A percentile compares a stretch with the other conserved stretches of the same genome.
Conservation (phyloP, 1,140 invertebrate species). For the Drosophila simulans region DNA sequence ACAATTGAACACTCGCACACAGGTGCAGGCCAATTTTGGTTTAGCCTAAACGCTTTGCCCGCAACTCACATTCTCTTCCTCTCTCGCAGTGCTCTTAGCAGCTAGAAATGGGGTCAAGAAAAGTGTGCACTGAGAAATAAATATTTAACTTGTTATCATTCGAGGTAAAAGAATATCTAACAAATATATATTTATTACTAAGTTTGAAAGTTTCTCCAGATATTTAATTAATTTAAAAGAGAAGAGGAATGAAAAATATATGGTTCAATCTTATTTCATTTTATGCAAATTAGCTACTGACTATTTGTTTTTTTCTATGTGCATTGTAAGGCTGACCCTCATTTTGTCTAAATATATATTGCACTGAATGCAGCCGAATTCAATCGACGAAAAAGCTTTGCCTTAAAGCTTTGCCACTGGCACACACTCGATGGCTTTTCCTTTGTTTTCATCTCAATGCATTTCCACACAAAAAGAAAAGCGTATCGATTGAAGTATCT, state of each 20-base stretch:
- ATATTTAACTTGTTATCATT: background rate
- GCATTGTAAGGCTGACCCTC: conserved; percentile 5
- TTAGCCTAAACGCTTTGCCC: conserved; percentile 16
- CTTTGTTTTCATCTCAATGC: conserved; percentile 9
- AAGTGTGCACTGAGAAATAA: conserved; percentile 15
- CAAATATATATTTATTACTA: no score
- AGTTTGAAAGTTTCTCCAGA: no score
- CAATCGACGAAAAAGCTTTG: conserved; percentile 10
- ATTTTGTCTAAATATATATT: conserved; percentile 9
- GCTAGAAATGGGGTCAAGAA: conserved; percentile 34
- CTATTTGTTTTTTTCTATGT: background rate
- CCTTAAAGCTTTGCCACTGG: conserved; percentile 3
- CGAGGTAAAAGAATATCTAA: no score
- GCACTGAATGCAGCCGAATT: conserved; percentile 3
- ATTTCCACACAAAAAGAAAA: background rate
- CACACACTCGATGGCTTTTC: conserved; percentile 14
- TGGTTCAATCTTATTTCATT: no score
- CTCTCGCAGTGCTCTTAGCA: conserved; percentile 1
- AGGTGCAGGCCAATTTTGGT: conserved; percentile 3
- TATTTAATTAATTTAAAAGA: no score
- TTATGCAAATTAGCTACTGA: no score
- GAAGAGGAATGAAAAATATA: no score
- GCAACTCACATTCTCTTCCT: background rate
- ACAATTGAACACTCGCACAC: conserved; percentile 22
- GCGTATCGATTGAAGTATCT: background rate